Evolutionary conservation across 1,140 invertebrate species (phyloP).

Genomic region (Campoletis sonorensis): DNA sequence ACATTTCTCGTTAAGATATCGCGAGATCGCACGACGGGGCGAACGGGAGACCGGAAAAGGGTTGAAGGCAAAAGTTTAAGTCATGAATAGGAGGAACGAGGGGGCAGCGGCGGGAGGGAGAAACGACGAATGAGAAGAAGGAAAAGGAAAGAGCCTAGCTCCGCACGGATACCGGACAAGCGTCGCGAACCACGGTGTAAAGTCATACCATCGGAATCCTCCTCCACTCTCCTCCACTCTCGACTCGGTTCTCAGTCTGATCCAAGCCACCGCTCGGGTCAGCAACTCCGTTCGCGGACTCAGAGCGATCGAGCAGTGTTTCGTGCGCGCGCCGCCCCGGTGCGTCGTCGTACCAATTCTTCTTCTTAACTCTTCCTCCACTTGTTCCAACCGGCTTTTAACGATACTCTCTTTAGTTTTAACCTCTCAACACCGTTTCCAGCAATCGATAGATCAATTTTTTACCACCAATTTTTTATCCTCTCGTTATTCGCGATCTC

Average conservation of each 20-base stretch:
- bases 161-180: constrained; percentile 58
- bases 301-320: constrained; percentile 6
- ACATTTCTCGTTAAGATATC: not conserved
- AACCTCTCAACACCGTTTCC: too few relatives aligned
- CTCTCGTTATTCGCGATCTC: not conserved
- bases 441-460: too few relatives aligned
- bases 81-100: constrained; percentile 29
- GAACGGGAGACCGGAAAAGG: constrained; percentile 8
- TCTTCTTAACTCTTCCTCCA: not conserved
- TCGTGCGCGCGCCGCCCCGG: constrained; percentile 24
- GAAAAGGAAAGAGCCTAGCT: constrained; percentile 46
- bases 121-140: constrained; percentile 46
- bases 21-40: constrained; percentile 50
- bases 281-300: constrained; percentile 10
- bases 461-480: too few relatives aligned
- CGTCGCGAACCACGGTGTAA: constrained; percentile 39
- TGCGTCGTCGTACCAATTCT: constrained; percentile 26
- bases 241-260: constrained; percentile 66
- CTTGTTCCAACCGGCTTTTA: too few relatives aligned
- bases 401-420: too few relatives aligned
- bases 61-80: constrained; percentile 50
- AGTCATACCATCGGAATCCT: constrained; percentile 64
- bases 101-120: constrained; percentile 37
- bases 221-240: constrained; percentile 34
- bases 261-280: constrained; percentile 66